Evolutionary conservation across 2,888 invertebrate genomes (phyloP), one percentile per base, ranked within the genome.

Genomic region (Cheilosia soror): DNA sequence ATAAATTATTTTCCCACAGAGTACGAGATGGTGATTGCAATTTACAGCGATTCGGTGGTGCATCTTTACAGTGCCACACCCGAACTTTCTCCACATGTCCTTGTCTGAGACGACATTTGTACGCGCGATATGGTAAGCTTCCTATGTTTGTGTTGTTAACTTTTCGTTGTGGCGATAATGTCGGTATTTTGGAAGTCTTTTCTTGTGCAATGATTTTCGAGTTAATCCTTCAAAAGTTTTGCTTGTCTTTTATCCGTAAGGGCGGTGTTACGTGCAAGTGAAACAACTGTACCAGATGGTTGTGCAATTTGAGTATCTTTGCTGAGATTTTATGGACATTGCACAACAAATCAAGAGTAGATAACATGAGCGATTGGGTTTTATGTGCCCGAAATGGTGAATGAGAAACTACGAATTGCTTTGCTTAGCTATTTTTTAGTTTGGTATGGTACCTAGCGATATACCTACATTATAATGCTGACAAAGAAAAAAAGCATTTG

Each of bases 1-100:
- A 78, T 68, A 57, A 78, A 68, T 83, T 78, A 83, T 78, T 62
- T 73, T 33, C 15, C 65, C 51, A 49, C 62, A 58, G 11, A 44
- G 55, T 73, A 51, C 29, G 75, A 68, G 62, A 80, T 62, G 44
- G 20, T 60, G 75, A 55, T 47, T 40, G 33, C 40, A 53, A 58
- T 65, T 49, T 49, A 62, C 77, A 62, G 55, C 37, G 72, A 72
- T 78, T 72, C n/a, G 66, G 66, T 55, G 82, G 72, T 66, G 31
- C 53, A 77, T 53, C 60, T 76, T 53, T 44, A 11, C 55, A 49
- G 31, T 47, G 55, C 63, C 55, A 69, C 75, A 76, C 40, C 58
- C 65, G 9, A 63, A 75, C 58, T 37, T 47, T 27, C 47, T 15
- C 2, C 31, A 15, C 63, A 53, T 40, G 27, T 63, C 20, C 63